phyloP scores from a whole-genome alignment of 2,888 invertebrate genomes.

The Leptopilina drosophilae region DNA sequence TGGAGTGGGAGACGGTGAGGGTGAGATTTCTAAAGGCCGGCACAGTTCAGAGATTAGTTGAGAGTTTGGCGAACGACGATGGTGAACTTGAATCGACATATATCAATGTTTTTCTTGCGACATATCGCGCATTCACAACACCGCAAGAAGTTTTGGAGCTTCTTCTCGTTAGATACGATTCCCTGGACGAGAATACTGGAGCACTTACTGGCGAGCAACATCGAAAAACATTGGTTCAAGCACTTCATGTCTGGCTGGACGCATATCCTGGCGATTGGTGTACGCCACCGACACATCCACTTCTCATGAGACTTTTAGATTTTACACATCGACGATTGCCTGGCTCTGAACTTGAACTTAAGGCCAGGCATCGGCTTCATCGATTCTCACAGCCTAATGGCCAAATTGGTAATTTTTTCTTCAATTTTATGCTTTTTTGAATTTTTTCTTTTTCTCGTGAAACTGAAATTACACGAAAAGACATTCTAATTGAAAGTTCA shows the following conservation, averaged over 20 bases:
- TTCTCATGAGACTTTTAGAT: conserved; percentile 88
- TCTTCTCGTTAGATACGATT: conserved; percentile 87
- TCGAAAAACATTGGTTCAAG: conserved; percentile 90
- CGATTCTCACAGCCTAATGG: conserved; percentile 82
- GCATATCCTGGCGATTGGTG: conserved; percentile 96
- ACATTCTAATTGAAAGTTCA: no score
- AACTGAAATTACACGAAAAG: no score
- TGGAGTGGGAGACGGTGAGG: conserved; percentile 99
- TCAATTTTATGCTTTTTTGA: no score
- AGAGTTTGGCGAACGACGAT: conserved; percentile 94
- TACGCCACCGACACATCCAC: conserved; percentile 87
- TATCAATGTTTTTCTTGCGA: conserved; percentile 97
- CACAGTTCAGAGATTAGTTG: conserved; percentile 94
- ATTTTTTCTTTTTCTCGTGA: no score
- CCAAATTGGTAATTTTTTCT: conserved; percentile 69
- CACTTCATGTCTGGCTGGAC: conserved; percentile 98
- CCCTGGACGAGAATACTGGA: conserved; percentile 81
- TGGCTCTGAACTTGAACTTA: conserved; percentile 88
- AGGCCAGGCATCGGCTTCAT: conserved; percentile 87
- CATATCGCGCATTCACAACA: conserved; percentile 94
- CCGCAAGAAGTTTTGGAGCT: conserved; percentile 90
- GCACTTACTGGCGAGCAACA: conserved; percentile 83
- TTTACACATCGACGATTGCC: conserved; percentile 91
- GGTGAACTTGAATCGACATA: conserved; percentile 98
- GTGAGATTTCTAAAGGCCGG: conserved; percentile 97